These are phyloP conservation scores for Apostichopus leukothele DNA, from an alignment of 53 echinoderm and acorn worm genomes.

Conservation along the genomic window DNA sequence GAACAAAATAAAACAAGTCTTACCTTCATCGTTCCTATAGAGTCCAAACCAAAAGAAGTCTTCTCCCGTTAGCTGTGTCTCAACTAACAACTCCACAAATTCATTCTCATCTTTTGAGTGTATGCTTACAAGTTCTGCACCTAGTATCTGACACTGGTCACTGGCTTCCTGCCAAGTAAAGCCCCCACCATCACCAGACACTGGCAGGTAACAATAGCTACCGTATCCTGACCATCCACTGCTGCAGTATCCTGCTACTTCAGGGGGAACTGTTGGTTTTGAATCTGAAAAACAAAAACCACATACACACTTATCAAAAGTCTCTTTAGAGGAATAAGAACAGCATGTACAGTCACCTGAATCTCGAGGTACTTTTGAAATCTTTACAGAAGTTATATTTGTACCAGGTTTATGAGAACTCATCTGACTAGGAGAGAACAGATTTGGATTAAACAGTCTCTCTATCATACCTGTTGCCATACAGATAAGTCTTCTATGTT, in stretches of 20 bases:
- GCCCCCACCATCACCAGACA: neutral
- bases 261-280: conserved; percentile 8
- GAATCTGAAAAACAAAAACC: neutral
- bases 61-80: neutral
- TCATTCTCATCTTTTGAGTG: conserved; percentile 37
- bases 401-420: no score
- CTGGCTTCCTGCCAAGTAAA: conserved; percentile 15
- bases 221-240: neutral
- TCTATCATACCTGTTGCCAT: no score
- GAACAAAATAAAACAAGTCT: neutral
- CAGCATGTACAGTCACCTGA: no score
- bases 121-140: conserved; percentile 24
- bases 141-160: neutral
- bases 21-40: conserved; percentile 28
- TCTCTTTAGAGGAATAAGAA: neutral
- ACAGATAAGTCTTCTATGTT: no score
- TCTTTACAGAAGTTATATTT: no score
- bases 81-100: conserved; percentile 13
- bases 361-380: no score
- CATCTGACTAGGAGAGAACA: no score
- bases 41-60: conserved; percentile 18
- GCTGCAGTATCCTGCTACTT: neutral
- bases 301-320: neutral
- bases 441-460: no score
- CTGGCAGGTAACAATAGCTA: conserved; percentile 11